phyloP scores from a whole-genome alignment of 2,113 vertebrate genomes.

The Vulpes vulpes region DNA sequence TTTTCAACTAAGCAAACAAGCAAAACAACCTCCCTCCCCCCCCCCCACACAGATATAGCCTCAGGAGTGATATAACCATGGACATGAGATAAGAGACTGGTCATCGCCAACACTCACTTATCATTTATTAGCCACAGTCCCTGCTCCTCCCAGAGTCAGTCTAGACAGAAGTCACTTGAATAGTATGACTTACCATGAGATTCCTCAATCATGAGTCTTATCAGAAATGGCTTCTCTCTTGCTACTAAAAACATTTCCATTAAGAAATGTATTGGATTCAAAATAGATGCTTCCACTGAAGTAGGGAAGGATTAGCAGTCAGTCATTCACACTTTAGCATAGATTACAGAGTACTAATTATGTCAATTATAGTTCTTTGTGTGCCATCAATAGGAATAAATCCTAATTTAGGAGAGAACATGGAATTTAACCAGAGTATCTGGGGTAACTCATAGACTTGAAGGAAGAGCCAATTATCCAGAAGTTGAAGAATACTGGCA shows the following conservation, averaged over 20 bases:
- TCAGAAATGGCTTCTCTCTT: not conserved
- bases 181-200: not conserved
- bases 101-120: not conserved
- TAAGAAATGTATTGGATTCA: not conserved
- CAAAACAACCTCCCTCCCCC: not conserved
- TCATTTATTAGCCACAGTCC: not conserved
- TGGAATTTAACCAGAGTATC: not conserved
- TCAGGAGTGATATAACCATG: not conserved
- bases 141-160: not conserved
- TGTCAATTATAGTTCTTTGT: not conserved
- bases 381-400: not conserved
- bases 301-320: not conserved
- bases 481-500: not conserved
- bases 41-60: not conserved
- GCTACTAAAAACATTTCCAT: not conserved
- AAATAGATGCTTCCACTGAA: not conserved
- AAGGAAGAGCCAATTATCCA: not conserved
- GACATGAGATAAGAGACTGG: not conserved
- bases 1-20: not conserved
- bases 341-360: not conserved
- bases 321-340: not conserved
- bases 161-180: not conserved
- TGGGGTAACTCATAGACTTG: not conserved
- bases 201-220: not conserved
- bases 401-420: not conserved